A percentile compares a stretch with the other conserved stretches of the same genome.
phyloP scores from a whole-genome alignment of 1,140 invertebrate species.

The Lanistes nyassanus region DNA sequence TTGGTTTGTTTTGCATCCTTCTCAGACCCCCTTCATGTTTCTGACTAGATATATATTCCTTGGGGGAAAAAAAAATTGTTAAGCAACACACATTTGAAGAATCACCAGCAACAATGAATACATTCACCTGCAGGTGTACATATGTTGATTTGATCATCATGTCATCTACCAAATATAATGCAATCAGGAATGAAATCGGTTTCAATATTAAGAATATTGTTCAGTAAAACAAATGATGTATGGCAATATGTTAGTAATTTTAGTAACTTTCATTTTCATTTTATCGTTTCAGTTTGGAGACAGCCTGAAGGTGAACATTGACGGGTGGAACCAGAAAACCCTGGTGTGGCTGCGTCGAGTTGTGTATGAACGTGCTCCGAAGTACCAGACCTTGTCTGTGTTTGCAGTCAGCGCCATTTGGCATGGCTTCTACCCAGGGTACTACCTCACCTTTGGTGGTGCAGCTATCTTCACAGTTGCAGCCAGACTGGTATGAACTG shows the following conservation, averaged over 20 bases:
- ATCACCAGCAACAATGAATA: no score
- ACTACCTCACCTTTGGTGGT: conserved; percentile 93
- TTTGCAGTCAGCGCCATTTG: conserved; percentile 92
- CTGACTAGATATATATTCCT: not conserved
- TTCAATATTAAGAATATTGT: no score
- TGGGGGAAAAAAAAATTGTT: no score
- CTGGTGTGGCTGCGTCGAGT: conserved; percentile 55
- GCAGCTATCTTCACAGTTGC: conserved; percentile 88
- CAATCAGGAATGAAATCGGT: no score
- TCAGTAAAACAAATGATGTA: not conserved
- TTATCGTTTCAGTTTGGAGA: conserved; percentile 48
- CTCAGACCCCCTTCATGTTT: not conserved
- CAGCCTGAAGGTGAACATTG: conserved; percentile 61
- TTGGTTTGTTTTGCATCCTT: not conserved
- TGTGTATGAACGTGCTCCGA: conserved; percentile 58
- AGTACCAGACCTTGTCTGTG: conserved; percentile 72
- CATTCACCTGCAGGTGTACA: no score
- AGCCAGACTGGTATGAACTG: conserved; percentile 71
- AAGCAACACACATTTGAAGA: no score
- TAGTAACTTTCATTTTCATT: not conserved
- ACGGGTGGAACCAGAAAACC: conserved; percentile 62
- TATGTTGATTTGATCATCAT: no score
- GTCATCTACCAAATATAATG: no score
- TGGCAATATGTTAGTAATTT: no score
- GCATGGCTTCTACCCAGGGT: conserved; percentile 97